These are phyloP conservation scores for Itoplectis maculator DNA, from an alignment of 2,888 invertebrate genomes.

Conservation along the genomic window DNA sequence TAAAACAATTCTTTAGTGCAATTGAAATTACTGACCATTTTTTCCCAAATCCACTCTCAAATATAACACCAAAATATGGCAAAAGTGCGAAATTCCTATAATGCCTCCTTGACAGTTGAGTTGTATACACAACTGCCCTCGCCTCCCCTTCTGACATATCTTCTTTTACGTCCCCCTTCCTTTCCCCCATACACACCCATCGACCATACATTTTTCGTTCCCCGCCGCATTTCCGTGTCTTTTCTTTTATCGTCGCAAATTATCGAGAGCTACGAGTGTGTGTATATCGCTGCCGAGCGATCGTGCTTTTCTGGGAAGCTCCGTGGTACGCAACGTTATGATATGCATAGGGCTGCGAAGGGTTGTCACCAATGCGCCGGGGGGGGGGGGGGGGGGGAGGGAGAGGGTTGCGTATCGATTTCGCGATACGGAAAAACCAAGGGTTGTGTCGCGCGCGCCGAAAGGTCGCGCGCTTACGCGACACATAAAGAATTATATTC, in stretches of 20 bases:
- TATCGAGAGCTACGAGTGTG: neutral
- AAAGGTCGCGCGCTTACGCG: slow-evolving; percentile 17
- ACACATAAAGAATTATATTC: slow-evolving; percentile 42
- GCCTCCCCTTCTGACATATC: neutral
- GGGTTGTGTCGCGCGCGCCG: neutral
- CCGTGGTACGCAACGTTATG: neutral
- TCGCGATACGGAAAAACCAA: slow-evolving; percentile 20
- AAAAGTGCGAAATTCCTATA: too few species aligned
- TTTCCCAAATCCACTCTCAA: too few species aligned
- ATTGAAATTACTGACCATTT: too few species aligned
- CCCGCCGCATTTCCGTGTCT: neutral
- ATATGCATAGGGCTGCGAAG: neutral
- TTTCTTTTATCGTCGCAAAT: slow-evolving; percentile 17
- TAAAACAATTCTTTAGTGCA: too few species aligned
- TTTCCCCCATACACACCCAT: neutral
- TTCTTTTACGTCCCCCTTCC: neutral
- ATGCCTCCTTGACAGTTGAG: too few species aligned
- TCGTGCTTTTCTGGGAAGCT: slow-evolving; percentile 19
- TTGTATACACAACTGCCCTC: too few species aligned
- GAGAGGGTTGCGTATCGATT: slow-evolving; percentile 18
- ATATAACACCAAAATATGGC: too few species aligned
- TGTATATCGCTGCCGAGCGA: slow-evolving; percentile 1
- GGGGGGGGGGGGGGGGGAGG: neutral
- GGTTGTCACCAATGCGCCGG: neutral
- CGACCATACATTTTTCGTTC: neutral